A percentile compares a stretch with the other conserved stretches of the same genome.
Evolutionary conservation across 1,140 invertebrate genomes (phyloP).

Genomic region (Stegodyphus dumicola): DNA sequence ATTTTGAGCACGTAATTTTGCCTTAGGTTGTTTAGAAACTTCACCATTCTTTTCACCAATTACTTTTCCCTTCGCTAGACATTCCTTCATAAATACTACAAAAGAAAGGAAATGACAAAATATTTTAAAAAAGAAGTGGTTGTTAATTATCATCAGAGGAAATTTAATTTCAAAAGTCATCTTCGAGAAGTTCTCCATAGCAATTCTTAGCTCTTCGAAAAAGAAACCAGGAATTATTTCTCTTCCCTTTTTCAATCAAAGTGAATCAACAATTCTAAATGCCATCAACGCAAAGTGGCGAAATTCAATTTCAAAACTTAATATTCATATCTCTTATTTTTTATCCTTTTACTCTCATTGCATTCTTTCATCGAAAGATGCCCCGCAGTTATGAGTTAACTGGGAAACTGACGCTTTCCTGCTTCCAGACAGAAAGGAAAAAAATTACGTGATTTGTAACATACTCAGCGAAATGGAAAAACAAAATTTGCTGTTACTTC

Average conservation of each 20-base stretch:
- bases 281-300: constrained; percentile 25
- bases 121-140: too few relatives aligned
- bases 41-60: too few relatives aligned
- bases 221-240: neutral
- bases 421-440: neutral
- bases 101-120: too few relatives aligned
- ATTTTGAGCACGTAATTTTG: too few relatives aligned
- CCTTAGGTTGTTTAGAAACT: too few relatives aligned
- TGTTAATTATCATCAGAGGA: too few relatives aligned
- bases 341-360: neutral
- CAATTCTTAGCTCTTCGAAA: too few relatives aligned
- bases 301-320: constrained; percentile 40
- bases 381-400: constrained; percentile 35
- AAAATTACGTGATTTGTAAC: constrained; percentile 12
- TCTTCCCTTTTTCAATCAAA: neutral
- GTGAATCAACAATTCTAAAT: constrained; percentile 25
- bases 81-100: too few relatives aligned
- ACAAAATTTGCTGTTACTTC: constrained; percentile 11
- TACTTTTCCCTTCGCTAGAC: too few relatives aligned
- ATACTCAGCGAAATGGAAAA: neutral
- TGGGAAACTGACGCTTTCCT: neutral
- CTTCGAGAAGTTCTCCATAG: too few relatives aligned
- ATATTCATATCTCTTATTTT: constrained; percentile 7
- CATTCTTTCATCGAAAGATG: neutral
- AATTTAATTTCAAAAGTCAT: too few relatives aligned